Percentiles rank a stretch among this genome's conserved stretches.
These are phyloP conservation scores for Psittacula cyanocephala DNA, from an alignment of 2,113 vertebrate species.

Conservation along the genomic window DNA sequence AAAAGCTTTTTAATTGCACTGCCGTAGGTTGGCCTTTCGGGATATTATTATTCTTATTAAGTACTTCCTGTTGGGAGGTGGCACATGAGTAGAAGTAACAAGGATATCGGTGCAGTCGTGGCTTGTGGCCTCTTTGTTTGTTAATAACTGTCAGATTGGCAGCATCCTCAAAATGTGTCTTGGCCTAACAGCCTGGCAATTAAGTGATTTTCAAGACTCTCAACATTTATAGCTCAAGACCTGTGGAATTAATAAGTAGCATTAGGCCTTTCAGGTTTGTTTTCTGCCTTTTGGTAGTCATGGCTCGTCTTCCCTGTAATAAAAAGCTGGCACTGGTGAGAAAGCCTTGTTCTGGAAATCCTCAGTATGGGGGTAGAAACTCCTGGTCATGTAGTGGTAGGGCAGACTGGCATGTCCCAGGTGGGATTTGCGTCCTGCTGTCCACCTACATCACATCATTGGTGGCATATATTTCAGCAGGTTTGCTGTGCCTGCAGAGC, in stretches of 20 bases:
- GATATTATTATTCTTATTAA: conserved; percentile 90
- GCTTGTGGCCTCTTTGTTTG: conserved; percentile 53
- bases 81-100: conserved; percentile 72
- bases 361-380: neutral
- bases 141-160: conserved; percentile 61
- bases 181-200: conserved; percentile 14
- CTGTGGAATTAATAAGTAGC: conserved; percentile 45
- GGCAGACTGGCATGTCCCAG: neutral
- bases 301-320: neutral
- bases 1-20: conserved; percentile 84
- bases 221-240: neutral
- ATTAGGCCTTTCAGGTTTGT: neutral
- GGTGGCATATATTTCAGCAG: neutral
- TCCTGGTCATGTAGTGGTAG: neutral
- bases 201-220: conserved; percentile 43
- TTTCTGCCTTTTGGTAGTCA: neutral
- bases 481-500: fast-evolving
- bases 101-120: conserved; percentile 30
- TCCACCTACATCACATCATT: neutral
- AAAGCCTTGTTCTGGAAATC: neutral
- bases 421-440: neutral
- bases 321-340: neutral
- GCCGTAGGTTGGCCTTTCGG: conserved; percentile 80
- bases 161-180: conserved; percentile 16
- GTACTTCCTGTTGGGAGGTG: conserved; percentile 87